Base-by-base conservation (phyloP, 1,140 invertebrate species). In the Diploscapter pachys region DNA sequence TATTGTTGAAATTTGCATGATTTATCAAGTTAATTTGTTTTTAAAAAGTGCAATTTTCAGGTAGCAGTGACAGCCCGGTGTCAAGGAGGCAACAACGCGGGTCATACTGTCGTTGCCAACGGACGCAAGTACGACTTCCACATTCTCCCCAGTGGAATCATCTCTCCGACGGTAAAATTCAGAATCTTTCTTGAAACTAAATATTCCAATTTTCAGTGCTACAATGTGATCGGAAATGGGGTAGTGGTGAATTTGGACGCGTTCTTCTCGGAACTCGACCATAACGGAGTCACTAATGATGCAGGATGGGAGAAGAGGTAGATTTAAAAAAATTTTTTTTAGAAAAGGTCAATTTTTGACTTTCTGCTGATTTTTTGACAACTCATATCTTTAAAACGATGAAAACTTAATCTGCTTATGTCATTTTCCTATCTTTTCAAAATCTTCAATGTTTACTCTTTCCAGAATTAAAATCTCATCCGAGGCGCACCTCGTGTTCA, bases 71-170 rank as follows among this genome's bases (percentile, higher is more conserved):
- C 80, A 49, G 85, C 87, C 87, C 84, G 87, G 87, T 90, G 88
- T 76, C 88, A 98, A 94, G 97, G 97, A 79, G 97, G 97, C 70
- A 99, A 98, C 89, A 99, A 99, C 90, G 97, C 97, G 77, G 97
- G 97, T 49, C 97, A 99, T 88, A 99, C 96, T 3, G 96, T 99
- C 61, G 94, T 99, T 48, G 93, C 96, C 68, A 91, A 94, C 82
- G 92, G 92, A 76, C 90, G 90, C 62, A 92, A 93, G 88, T 99
- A 94, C 88, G 93, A 97, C 88, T 99, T 99, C 86, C 97, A 99
- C 88, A 89, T 99, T 63, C 88, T 99, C 63, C 97, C 97, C 54
- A 96, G 94, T 88, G 96, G 96, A 72, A 94, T 99, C 81, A 93
- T 98, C 77, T 94, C 96, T 76, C 89, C 91, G 63, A 91, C 63